These are phyloP conservation scores for Hydriomena furcata DNA, from an alignment of 2,888 invertebrate species.

Conservation along the genomic window DNA sequence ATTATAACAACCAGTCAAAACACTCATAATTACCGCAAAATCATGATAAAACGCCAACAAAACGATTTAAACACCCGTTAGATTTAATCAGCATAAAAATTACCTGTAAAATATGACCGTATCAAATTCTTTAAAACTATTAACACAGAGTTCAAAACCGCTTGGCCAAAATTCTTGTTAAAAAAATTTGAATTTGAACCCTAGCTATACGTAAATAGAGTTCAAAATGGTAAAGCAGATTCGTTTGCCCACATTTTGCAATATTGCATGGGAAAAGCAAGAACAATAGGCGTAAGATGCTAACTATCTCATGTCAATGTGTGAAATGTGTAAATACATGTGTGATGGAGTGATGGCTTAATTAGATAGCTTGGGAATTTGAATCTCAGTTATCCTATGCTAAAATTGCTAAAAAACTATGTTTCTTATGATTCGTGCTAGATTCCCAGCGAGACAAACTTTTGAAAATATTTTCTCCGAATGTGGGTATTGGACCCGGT, in stretches of 20 bases:
- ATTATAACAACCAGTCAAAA: neutral
- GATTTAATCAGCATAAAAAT: constrained; percentile 30
- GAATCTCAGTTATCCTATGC: neutral
- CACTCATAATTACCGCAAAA: constrained; percentile 6
- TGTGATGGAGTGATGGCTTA: constrained; percentile 27
- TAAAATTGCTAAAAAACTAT: neutral
- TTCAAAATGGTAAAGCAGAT: constrained; percentile 6
- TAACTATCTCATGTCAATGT: constrained; percentile 34
- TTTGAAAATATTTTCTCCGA: too few species aligned
- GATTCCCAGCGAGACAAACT: too few species aligned
- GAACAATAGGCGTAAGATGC: constrained; percentile 40
- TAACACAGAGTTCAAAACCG: constrained; percentile 33
- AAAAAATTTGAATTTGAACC: neutral
- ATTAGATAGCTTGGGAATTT: constrained; percentile 24
- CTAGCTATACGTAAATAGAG: neutral
- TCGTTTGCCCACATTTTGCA: constrained; percentile 41
- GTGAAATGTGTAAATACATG: constrained; percentile 25
- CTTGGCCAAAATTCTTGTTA: constrained; percentile 13
- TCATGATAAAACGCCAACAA: constrained; percentile 31
- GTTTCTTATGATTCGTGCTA: too few species aligned
- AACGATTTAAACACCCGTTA: constrained; percentile 27
- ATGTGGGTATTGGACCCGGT: too few species aligned
- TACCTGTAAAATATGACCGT: constrained; percentile 21
- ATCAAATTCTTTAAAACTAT: constrained; percentile 22
- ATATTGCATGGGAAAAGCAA: constrained; percentile 40